phyloP scores from a whole-genome alignment of 2,797 vertebrate genomes.

The Pteropus rufus region DNA sequence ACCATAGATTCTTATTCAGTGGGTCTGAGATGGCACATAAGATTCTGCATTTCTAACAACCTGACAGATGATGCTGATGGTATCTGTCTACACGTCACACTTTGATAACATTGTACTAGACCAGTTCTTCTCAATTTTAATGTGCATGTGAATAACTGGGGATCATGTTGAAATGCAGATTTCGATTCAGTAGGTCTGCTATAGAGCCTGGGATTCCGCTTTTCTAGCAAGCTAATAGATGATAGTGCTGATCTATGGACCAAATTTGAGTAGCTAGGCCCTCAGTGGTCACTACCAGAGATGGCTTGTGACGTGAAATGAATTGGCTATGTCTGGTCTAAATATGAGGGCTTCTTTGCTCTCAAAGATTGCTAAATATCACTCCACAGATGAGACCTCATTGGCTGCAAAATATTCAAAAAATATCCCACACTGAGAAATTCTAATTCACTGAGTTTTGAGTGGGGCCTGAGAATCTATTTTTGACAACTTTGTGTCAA shows the following conservation, averaged over 20 bases:
- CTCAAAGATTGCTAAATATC: neutral
- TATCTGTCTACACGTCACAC: rapidly evolving
- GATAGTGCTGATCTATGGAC: neutral
- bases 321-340: neutral
- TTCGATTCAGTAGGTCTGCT: neutral
- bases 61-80: neutral
- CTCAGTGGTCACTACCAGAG: neutral
- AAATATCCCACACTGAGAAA: neutral
- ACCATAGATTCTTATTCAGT: neutral
- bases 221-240: neutral
- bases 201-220: neutral
- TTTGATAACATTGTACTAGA: neutral
- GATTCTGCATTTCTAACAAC: neutral
- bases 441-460: neutral
- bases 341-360: neutral
- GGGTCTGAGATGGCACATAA: neutral
- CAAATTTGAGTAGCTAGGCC: neutral
- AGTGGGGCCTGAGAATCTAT: too few species aligned
- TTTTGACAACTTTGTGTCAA: neutral
- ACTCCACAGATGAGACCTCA: neutral
- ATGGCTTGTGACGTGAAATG: neutral
- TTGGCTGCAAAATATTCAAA: neutral
- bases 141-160: neutral
- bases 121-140: neutral
- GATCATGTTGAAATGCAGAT: neutral